Evolutionary conservation across 2,888 invertebrate species (phyloP), one percentile per base, ranked within the genome.

Genomic region (Andrena chrysosceles): DNA sequence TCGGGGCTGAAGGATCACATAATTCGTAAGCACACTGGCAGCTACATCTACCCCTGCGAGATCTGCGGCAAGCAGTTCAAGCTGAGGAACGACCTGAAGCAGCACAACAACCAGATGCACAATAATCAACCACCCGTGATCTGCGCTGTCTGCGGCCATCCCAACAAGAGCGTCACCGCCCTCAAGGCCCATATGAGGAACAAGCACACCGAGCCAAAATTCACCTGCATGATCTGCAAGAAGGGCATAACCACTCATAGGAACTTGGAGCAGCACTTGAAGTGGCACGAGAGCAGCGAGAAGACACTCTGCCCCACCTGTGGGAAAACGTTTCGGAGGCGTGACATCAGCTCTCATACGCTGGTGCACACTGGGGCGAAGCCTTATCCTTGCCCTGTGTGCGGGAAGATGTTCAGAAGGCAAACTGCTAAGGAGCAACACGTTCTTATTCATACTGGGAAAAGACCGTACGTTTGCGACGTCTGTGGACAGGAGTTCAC

Each of bases 311-410:
- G 91, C 63, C 90, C 90, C 0, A 89, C 86, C 0, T 91, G 91
- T 35, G 91, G 91, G 7, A 90, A 90, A 54, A 88, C 86, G 3
- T 90, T 91, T 33, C 79, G 88, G 35, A 84, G 87, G 23, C 74
- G 91, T 1, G 90, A 90, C 5, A 77, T 93, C n/a, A 88, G 90
- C 5, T 85, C 86, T 5, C 92, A 92, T 62, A 86, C 91, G 87
- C 77, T 90, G 29, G 87, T 91, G 8, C 93, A 93, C 75, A 91
- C 90, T 1, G 93, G 91, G 0, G 87, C 85, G 1, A 90, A 89
- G 31, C 93, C 92, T 0, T 92, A 88, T 20, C 72, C 87, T 0
- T 92, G 93, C 73, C 88, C 90, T 0, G 85, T 93, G 13, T 93
- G 93, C 35, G 60, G 77, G 0, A 89, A 89, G 31, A 71, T 84